These are phyloP conservation scores for Siniperca knerii DNA, from an alignment of 2,113 vertebrate species.

Conservation along the genomic window DNA sequence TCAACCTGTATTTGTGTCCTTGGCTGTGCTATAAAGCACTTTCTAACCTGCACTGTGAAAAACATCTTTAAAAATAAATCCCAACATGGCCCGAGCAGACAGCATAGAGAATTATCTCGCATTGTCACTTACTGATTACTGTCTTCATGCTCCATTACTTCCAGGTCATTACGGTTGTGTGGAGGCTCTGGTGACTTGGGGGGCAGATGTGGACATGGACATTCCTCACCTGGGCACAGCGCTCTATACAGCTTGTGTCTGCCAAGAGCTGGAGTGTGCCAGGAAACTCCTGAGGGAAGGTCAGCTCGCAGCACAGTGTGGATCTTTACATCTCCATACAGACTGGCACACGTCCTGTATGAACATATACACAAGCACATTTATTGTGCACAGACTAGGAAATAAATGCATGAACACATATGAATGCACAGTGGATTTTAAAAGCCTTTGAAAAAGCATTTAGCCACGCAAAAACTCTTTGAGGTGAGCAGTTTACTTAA, in stretches of 20 bases:
- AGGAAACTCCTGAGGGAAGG: conserved; percentile 94
- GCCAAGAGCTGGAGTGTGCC: conserved; percentile 91
- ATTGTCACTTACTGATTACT: conserved; percentile 65
- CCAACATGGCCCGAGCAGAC: conserved; percentile 36
- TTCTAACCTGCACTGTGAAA: conserved; percentile 25
- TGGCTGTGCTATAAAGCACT: conserved; percentile 15
- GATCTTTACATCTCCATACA: conserved; percentile 42
- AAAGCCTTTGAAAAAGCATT: background rate
- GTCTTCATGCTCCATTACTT: conserved; percentile 61
- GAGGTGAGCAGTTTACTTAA: background rate
- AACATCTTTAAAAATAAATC: conserved; percentile 53
- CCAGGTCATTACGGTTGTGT: conserved; percentile 94
- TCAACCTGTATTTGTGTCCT: conserved; percentile 44
- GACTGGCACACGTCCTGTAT: conserved; percentile 1
- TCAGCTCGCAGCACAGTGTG: conserved; percentile 65
- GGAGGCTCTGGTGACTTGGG: conserved; percentile 92
- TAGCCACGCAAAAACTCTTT: background rate
- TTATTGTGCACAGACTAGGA: background rate
- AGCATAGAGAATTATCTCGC: conserved; percentile 62
- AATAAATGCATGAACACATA: background rate
- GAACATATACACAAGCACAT: conserved; percentile 10
- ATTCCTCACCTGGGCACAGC: conserved; percentile 94
- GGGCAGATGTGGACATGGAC: conserved; percentile 93
- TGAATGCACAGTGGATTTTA: background rate
- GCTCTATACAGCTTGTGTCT: conserved; percentile 92